Base-by-base conservation (phyloP, 1,140 invertebrate genomes). In the Plutomurus gul region DNA sequence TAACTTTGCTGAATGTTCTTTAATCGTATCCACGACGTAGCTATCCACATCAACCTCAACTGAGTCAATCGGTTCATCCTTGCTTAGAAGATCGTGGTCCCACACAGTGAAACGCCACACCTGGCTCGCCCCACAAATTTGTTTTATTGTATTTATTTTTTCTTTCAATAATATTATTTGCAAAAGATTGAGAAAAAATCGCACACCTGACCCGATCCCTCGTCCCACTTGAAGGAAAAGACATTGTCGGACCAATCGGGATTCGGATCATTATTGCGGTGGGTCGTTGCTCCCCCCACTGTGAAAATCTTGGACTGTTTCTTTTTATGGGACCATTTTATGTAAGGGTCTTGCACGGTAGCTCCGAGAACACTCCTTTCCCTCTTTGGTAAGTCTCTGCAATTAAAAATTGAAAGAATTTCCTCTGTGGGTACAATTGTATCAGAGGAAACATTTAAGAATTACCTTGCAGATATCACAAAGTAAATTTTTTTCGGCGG, bases 131-230 rank as follows among this genome's bases (percentile, higher is more conserved):
- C n/a, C 10, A 20, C 1, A 22, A 22, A 22, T 22, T 1, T 20
- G 1, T 5, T 1, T 22, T 6, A n/a, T 22, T 8, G 1, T 30
- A 10, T 4, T 60, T n/a, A 7, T 1, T 18, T 74, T 74, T 33
- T n/a, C n/a, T 30, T 30, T 27, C 16, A 49, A 25, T 49, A 16
- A 8, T 33, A n/a, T 27, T 11, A 56, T 20, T 70, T 70, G 20
- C n/a, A n/a, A 18, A 20, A 20, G 20, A 22, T 49, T 20, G 6
- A 30, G 4, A 1, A 22, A 16, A 0, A 16, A 8, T 49, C n/a
- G n/a, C n/a, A n/a, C n/a, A 78, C 74, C 36, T 81, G 80, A 16
- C 40, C 51, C 1, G 76, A 72, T 30, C 80, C 76, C n/a, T 75
- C 46, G 7, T 51, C 72, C 80, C 80, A 81, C 6, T 46, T 18